A percentile compares a stretch with the other conserved stretches of the same genome.
Evolutionary conservation across 2,113 vertebrate genomes (phyloP).

Genomic region (Alethe diademata): DNA sequence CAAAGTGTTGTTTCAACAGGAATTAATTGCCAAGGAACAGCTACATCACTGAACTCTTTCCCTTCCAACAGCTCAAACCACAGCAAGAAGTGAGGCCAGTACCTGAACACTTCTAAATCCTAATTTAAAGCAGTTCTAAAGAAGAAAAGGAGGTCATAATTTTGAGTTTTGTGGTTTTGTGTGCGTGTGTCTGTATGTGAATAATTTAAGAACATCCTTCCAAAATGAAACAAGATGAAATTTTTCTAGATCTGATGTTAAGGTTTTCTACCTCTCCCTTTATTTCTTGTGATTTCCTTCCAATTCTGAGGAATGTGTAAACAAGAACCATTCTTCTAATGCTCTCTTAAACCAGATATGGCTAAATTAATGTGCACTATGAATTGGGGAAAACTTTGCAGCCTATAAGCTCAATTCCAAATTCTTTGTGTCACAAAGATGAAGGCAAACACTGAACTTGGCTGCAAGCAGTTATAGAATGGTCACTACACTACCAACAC

Average conservation of each 20-base stretch:
- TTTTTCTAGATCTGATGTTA: neutral
- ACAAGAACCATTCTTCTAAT: neutral
- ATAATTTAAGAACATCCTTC: neutral
- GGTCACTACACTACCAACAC: neutral
- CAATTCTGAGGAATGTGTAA: neutral
- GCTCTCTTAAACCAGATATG: neutral
- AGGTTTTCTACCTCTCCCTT: neutral
- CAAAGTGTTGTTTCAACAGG: neutral
- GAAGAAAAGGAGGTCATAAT: neutral
- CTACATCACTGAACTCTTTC: neutral
- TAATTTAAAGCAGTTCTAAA: neutral
- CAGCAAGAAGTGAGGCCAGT: neutral
- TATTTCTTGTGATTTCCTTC: neutral
- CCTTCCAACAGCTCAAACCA: neutral
- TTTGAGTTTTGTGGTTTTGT: neutral
- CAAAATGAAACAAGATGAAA: neutral
- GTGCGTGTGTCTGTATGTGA: neutral
- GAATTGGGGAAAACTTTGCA: neutral
- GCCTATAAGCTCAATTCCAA: neutral
- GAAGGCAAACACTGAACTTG: neutral
- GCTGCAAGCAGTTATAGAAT: neutral
- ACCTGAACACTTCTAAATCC: neutral
- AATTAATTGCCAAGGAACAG: neutral
- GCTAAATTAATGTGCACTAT: neutral
- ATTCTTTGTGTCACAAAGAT: fast-evolving